A percentile compares a stretch with the other conserved stretches of the same genome.
These are phyloP conservation scores for Pangasius sanitwongsei DNA, from an alignment of 2,797 vertebrate genomes.

Conservation along the genomic window DNA sequence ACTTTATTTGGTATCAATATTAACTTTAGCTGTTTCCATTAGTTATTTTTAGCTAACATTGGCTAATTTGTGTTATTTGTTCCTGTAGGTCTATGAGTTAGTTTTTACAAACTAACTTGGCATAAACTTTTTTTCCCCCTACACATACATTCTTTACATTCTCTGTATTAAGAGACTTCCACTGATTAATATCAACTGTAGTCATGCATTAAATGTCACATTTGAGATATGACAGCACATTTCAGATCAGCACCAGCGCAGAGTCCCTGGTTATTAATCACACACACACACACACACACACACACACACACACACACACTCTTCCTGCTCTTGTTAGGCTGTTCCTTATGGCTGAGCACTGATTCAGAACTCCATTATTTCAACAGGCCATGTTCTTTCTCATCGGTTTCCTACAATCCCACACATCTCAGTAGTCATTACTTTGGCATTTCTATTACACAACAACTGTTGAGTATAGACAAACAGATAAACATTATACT, in stretches of 20 bases:
- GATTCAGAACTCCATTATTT: constrained; percentile 9
- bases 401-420: constrained; percentile 23
- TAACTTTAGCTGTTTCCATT: not conserved
- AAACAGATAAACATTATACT: not conserved
- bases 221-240: not conserved
- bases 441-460: not conserved
- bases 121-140: not conserved
- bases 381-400: constrained; percentile 6
- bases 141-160: not conserved
- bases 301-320: constrained; percentile 10
- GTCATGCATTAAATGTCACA: not conserved
- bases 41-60: not conserved
- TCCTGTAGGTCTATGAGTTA: not conserved
- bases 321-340: not conserved
- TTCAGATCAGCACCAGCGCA: not conserved
- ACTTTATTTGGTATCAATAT: not conserved
- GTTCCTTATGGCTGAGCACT: not conserved
- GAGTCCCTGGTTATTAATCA: not conserved
- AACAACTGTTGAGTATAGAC: not conserved
- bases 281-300: not conserved
- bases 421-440: not conserved
- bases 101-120: not conserved
- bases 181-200: not conserved
- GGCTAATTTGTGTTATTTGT: not conserved
- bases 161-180: not conserved